A percentile compares a stretch with the other conserved stretches of the same genome.
phyloP scores from a whole-genome alignment of 2,888 invertebrate species.

The Stictocephala bisonia region DNA sequence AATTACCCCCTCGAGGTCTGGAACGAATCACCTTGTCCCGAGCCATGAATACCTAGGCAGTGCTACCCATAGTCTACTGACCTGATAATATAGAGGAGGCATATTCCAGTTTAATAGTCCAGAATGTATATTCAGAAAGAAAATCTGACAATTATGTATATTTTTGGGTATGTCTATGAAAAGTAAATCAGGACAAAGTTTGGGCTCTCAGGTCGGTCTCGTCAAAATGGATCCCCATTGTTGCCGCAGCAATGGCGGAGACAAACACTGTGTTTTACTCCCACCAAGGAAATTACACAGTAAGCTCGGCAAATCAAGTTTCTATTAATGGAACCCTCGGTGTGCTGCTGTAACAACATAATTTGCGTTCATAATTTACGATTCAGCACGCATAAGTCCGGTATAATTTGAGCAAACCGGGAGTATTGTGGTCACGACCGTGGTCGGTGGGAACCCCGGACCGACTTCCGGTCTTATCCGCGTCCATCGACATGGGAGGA shows the following conservation, averaged over 20 bases:
- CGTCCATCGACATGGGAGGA: constrained; percentile 3
- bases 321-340: constrained; percentile 31
- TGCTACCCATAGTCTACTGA: no score
- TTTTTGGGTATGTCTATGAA: no score
- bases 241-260: background rate
- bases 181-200: no score
- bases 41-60: no score
- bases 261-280: background rate
- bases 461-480: constrained; percentile 37
- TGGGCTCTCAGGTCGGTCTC: no score
- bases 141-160: no score
- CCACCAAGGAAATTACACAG: background rate
- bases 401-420: constrained; percentile 29
- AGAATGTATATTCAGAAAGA: no score
- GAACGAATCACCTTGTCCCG: no score
- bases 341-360: constrained; percentile 23
- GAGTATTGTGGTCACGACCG: constrained; percentile 23
- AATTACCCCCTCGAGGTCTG: no score
- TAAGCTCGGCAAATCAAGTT: constrained; percentile 27
- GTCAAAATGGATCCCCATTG: no score
- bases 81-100: no score
- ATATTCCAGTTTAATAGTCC: no score
- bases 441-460: constrained; percentile 24
- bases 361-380: constrained; percentile 32
- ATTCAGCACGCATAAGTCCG: constrained; percentile 37